Evolutionary conservation across 2,113 vertebrate species (phyloP).

Genomic region (Urocitellus parryii): DNA sequence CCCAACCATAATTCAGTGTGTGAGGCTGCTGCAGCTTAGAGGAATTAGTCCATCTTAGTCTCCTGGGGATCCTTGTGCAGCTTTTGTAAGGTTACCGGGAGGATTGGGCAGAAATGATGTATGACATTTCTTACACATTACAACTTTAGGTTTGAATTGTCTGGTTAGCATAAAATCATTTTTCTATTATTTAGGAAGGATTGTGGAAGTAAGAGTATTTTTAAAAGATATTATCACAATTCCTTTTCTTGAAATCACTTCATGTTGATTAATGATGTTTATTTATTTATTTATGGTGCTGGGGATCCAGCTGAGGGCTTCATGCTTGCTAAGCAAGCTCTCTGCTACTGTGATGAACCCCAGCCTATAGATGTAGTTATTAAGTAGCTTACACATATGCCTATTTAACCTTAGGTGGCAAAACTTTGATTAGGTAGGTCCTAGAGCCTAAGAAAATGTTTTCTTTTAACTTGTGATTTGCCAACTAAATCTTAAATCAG

Average conservation of each 20-base stretch:
- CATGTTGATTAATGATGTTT: neutral
- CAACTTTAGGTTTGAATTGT: neutral
- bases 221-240: neutral
- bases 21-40: neutral
- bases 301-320: neutral
- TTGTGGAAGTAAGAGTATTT: neutral
- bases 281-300: neutral
- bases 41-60: neutral
- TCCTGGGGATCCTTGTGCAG: neutral
- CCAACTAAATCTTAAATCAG: neutral
- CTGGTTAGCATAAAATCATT: neutral
- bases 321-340: neutral
- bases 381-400: neutral
- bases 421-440: neutral
- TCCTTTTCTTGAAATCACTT: conserved; percentile 39
- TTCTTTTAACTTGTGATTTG: conserved; percentile 42
- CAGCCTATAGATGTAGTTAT: neutral
- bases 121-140: neutral
- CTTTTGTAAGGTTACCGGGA: neutral
- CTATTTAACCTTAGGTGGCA: neutral
- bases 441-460: neutral
- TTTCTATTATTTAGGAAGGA: neutral
- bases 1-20: neutral
- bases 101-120: neutral
- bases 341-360: neutral